A percentile compares a stretch with the other conserved stretches of the same genome.
phyloP scores from a whole-genome alignment of 2,113 vertebrate genomes.

The Sakesphorus luctuosus region DNA sequence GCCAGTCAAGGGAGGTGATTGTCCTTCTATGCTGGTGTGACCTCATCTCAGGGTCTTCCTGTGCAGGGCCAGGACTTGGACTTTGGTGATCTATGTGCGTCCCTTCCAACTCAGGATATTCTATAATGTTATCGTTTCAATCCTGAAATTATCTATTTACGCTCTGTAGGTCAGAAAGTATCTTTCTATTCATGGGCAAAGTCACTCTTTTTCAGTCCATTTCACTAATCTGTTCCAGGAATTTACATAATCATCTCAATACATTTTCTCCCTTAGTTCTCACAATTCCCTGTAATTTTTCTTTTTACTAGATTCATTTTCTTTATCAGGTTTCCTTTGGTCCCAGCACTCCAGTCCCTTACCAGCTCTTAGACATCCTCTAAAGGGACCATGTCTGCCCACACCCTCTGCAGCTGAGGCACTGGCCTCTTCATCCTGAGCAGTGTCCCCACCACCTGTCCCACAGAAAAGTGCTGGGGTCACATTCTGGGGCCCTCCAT shows the following conservation, averaged over 20 bases:
- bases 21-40: accelerated
- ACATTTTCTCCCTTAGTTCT: not conserved
- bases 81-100: not conserved
- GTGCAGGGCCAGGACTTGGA: not conserved
- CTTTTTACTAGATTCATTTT: not conserved
- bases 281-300: not conserved
- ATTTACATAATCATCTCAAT: not conserved
- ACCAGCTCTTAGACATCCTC: not conserved
- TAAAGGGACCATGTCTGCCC: not conserved
- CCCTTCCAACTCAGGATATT: not conserved
- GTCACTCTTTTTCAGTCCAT: not conserved
- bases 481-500: not conserved
- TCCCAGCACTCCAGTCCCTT: not conserved
- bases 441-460: not conserved
- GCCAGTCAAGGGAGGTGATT: accelerated
- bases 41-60: not conserved
- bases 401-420: not conserved
- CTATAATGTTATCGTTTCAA: not conserved
- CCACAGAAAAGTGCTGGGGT: not conserved
- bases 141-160: not conserved
- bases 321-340: not conserved
- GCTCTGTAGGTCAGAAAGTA: not conserved
- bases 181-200: not conserved
- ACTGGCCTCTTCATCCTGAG: not conserved
- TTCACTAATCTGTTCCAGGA: not conserved